Evolutionary conservation across 2,113 vertebrate species (phyloP), one percentile per base, ranked within the genome.

Genomic region (Cebus imitator): DNA sequence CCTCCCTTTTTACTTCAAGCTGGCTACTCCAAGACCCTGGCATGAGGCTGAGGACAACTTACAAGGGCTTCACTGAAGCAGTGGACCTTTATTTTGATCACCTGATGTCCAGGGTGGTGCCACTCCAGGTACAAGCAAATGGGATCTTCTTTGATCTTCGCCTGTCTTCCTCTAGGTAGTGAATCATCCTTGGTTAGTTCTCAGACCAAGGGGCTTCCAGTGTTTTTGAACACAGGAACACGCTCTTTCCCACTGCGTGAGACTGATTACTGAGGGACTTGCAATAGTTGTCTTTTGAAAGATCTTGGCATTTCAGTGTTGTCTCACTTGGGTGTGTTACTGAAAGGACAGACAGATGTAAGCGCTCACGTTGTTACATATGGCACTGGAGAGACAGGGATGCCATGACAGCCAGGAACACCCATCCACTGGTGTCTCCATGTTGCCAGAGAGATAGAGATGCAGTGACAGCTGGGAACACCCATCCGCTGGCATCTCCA

Each of bases 31-130:
- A 98, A 27, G 99, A 99, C 79, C 97, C 98, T 18, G 97, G 98
- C 97, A 99, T 99, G 99, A 99, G 98, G 92, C 98, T 99, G 97
- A 99, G 99, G 79, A 99, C 99, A 0, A 99, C 99, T 0, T 99
- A 99, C 92, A 98, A 97, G 58, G 99, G 99, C 91, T 99, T 99
- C 96, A 99, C 99, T 0, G 97, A 99, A 25, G 99, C 99, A 3
- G 99, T 99, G 96, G 98, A 99, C 45, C 95, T 98, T 6, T 99
- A 98, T 87, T 99, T 99, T 57, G 99, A 99, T 95, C 99, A 97
- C 76, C 98, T 99, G 5, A 99, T 99, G 98, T 98, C 98, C 27
- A 98, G 99, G 90, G 96, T 99, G 4, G 98, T 99, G 83, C 99
- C 98, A 13, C 98, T 99, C 21, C 99, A 99, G 99, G 99, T 99